phyloP scores from a whole-genome alignment of 2,797 vertebrate species.

The Sitta carolinensis region DNA sequence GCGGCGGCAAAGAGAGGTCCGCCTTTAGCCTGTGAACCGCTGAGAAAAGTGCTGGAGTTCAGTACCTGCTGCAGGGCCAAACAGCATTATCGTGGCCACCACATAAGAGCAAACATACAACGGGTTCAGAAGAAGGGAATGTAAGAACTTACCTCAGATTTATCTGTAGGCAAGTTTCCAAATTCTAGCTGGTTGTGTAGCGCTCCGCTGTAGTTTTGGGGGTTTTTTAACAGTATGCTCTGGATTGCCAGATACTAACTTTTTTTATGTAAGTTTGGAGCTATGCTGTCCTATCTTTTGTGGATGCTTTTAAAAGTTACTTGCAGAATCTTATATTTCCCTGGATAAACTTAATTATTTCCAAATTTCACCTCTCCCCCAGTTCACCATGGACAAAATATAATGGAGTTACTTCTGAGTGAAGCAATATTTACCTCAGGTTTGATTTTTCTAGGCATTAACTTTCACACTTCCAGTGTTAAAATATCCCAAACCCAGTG shows the following conservation, averaged over 20 bases:
- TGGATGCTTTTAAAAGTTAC: background rate
- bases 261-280: background rate
- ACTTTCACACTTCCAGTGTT: background rate
- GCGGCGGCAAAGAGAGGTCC: no score
- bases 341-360: background rate
- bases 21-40: fast-evolving
- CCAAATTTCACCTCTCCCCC: background rate
- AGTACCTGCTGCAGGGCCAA: background rate
- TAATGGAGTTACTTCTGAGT: background rate
- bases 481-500: background rate
- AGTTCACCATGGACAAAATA: background rate
- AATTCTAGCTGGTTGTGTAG: no score
- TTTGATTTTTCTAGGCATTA: background rate
- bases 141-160: background rate
- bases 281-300: background rate
- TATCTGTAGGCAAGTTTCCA: background rate
- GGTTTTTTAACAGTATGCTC: background rate
- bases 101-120: fast-evolving
- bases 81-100: fast-evolving
- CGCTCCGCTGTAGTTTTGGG: background rate
- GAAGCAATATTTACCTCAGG: background rate
- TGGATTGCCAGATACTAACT: background rate
- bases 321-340: background rate
- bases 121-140: fast-evolving
- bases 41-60: background rate